phyloP scores from a whole-genome alignment of 2,113 vertebrate species.

The Trinectes maculatus region DNA sequence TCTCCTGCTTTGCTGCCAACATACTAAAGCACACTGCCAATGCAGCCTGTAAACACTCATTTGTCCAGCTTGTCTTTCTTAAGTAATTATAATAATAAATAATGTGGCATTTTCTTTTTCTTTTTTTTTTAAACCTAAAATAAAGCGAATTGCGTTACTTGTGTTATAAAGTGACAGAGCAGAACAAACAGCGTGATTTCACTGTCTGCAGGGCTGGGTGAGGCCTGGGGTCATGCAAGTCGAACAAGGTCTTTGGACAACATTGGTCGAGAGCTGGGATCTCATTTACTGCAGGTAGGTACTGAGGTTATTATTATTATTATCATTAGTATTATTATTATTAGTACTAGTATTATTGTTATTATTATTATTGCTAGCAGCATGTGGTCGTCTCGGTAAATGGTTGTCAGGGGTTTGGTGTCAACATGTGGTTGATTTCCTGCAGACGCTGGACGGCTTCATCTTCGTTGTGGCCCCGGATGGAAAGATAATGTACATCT shows the following conservation, averaged over 20 bases:
- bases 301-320: too few species aligned
- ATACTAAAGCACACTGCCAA: too few species aligned
- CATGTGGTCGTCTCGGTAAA: too few species aligned
- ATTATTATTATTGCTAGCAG: too few species aligned
- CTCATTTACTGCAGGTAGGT: constrained; percentile 96
- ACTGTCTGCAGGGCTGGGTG: constrained; percentile 87
- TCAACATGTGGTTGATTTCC: constrained; percentile 19
- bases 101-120: too few species aligned
- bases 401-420: too few species aligned
- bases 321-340: background rate
- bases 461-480: constrained; percentile 97
- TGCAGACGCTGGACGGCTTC: constrained; percentile 94
- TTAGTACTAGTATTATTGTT: too few species aligned
- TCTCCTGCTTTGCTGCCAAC: too few species aligned
- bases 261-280: constrained; percentile 92
- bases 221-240: constrained; percentile 93
- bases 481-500: constrained; percentile 99
- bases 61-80: too few species aligned
- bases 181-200: background rate
- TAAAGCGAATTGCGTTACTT: background rate
- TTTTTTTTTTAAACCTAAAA: too few species aligned
- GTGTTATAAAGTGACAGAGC: background rate
- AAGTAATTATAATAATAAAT: too few species aligned
- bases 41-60: too few species aligned
- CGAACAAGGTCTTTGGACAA: constrained; percentile 91